phyloP scores from a whole-genome alignment of 2,797 vertebrate species.

The Pantherophis vulpinus region DNA sequence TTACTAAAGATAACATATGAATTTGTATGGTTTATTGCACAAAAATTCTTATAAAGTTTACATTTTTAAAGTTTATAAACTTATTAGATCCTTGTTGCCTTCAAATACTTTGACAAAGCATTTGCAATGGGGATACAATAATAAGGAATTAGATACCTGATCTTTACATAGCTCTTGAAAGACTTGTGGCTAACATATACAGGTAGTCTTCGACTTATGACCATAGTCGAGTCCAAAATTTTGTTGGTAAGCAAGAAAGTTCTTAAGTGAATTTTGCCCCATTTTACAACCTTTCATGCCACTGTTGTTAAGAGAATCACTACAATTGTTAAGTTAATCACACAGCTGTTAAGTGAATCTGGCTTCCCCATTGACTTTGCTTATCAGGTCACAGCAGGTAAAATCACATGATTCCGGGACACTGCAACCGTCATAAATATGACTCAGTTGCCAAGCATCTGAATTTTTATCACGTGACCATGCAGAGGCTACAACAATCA shows the following conservation, averaged over 20 bases:
- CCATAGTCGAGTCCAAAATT: too few species aligned
- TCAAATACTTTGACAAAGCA: background rate
- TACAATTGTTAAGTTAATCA: background rate
- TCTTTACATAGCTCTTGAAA: background rate
- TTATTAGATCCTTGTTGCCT: background rate
- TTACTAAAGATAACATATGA: background rate
- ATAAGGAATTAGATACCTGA: background rate
- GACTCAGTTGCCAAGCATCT: background rate
- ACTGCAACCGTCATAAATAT: background rate
- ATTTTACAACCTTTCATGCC: background rate
- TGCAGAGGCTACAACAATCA: background rate
- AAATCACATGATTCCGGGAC: background rate
- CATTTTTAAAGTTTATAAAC: background rate
- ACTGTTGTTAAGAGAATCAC: background rate
- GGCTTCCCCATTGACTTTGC: background rate
- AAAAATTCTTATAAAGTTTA: background rate
- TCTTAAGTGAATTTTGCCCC: background rate
- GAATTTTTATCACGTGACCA: background rate
- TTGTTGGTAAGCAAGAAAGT: background rate
- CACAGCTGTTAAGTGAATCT: background rate
- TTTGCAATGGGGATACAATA: background rate
- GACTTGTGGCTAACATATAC: background rate
- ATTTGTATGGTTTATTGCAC: background rate
- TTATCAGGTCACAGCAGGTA: background rate
- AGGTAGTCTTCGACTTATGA: background rate